A percentile compares a stretch with the other conserved stretches of the same genome.
Evolutionary conservation across 2,888 invertebrate species (phyloP).

Genomic region (Cosmorhoe ocellata): DNA sequence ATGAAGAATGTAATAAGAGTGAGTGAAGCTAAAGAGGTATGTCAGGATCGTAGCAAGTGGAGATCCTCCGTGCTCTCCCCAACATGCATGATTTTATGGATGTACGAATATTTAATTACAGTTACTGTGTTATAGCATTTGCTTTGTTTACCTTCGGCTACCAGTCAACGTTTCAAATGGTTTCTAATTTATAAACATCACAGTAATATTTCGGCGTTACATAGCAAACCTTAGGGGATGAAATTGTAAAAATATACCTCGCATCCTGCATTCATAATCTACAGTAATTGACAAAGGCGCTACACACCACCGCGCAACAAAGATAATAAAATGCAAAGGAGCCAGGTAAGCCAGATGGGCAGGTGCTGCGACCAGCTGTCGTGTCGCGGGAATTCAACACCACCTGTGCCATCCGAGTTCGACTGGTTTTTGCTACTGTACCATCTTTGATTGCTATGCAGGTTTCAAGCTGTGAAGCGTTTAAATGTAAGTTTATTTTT

Average conservation of each 20-base stretch:
- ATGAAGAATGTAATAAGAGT: no score
- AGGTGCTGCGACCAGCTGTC: conserved; percentile 65
- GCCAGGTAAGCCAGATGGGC: conserved; percentile 51
- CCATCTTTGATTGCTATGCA: conserved; percentile 21
- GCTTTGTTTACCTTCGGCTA: background rate
- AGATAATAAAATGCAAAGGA: conserved; percentile 22
- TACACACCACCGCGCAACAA: conserved; percentile 16
- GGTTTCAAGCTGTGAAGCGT: background rate
- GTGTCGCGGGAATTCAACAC: conserved; percentile 34
- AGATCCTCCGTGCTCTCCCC: no score
- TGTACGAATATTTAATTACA: no score
- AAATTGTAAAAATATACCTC: no score
- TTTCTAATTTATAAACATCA: background rate
- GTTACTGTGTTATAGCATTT: no score
- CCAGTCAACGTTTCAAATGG: background rate
- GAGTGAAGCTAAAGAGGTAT: no score
- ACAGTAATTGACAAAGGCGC: no score
- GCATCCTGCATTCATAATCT: no score
- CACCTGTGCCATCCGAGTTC: conserved; percentile 36
- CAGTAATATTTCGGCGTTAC: no score
- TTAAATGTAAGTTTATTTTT: background rate
- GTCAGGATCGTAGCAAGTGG: no score
- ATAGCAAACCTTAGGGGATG: no score
- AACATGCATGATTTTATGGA: no score
- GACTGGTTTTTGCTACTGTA: conserved; percentile 17